Evolutionary conservation across 2,888 invertebrate species (phyloP).

Genomic region (Microctonus brassicae): DNA sequence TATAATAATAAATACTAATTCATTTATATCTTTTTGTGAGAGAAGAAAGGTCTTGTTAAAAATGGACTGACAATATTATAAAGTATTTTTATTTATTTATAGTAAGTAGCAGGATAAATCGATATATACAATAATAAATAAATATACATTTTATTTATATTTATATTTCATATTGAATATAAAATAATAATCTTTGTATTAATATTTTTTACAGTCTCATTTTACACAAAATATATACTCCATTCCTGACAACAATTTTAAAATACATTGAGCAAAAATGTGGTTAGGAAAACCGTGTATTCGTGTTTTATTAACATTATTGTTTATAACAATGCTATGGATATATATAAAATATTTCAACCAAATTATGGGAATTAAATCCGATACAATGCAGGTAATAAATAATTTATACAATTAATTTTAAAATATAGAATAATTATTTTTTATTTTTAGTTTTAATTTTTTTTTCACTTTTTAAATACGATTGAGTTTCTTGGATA

Average conservation of each 20-base stretch:
- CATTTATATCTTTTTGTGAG: no score
- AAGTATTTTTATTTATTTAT: no score
- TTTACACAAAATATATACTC: no score
- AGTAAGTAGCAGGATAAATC: no score
- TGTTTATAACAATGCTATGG: conserved; percentile 44
- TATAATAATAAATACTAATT: no score
- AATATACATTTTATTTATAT: no score
- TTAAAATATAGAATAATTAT: background rate
- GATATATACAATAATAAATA: no score
- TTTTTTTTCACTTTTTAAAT: background rate
- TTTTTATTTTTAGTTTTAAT: background rate
- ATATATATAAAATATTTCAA: conserved; percentile 42
- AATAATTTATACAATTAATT: background rate
- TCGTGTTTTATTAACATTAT: conserved; percentile 47
- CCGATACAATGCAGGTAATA: background rate
- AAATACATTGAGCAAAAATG: conserved; percentile 43
- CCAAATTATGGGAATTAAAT: conserved; percentile 15
- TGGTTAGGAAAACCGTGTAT: conserved; percentile 54
- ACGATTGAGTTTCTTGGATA: conserved; percentile 40
- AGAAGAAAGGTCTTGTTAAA: no score
- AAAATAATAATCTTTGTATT: no score
- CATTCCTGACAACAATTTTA: background rate
- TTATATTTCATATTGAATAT: no score
- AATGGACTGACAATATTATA: no score
- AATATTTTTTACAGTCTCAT: no score